Base-by-base conservation (phyloP, 2,888 invertebrate species). In the Pegoplata infirma region DNA sequence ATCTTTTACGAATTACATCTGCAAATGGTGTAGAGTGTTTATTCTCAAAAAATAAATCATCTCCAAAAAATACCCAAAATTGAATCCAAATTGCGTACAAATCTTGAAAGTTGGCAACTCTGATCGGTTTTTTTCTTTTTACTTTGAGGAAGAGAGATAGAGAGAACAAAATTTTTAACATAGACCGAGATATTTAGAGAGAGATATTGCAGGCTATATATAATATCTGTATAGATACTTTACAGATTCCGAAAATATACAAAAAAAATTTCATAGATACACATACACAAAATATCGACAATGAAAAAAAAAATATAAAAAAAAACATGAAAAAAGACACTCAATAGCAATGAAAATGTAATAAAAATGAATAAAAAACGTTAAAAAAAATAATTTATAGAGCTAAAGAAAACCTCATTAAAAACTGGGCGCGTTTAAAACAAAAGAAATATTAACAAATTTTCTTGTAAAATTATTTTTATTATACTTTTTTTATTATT, bases 211-310 rank as follows among this genome's bases (percentile, higher is more conserved):
- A 21, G 16, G 14, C 36, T 28, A 51, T 47, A 28, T 32, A 21
- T 16, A 61, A 69, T 72, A 58, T 72, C 68, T 76, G 61, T 69
- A 73, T 69, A 80, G 80, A 80, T 75, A 80, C 77, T 74, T 79
- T 76, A 76, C 75, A 72, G 78, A 81, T 77, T 73, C 71, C 61
- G 71, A 75, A 74, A 80, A 58, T 44, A 67, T 76, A 76, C 21
- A 69, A 76, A 79, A 80, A 79, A 76, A n/a, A n/a, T n/a, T 74
- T 80, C 79, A 76, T 82, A 82, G 82, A 80, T 82, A 82, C 81
- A 82, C 81, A 82, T 81, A 82, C 80, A 81, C 76, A 78, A 81
- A 81, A 78, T 81, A 69, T 78, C 75, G 73, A 69, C 77, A 80
- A 75, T 67, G 69, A 81, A 80, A 76, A 76, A 78, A 36, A 63